phyloP scores from a whole-genome alignment of 2,888 invertebrate genomes.

The Cryptocheilus praepositus region DNA sequence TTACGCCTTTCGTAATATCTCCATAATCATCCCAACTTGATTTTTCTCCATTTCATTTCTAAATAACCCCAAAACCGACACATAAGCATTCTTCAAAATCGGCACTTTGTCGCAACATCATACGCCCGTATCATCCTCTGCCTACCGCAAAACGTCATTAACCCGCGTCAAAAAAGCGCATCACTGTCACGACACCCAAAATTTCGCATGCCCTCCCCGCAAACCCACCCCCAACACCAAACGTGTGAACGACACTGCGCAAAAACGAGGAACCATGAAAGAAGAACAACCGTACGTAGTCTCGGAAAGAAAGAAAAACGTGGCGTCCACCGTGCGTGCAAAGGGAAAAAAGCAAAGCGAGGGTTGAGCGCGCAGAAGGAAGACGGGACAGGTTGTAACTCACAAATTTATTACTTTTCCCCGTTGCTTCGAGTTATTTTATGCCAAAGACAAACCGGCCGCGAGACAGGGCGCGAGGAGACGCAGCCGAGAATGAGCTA shows the following conservation, averaged over 20 bases:
- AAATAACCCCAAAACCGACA: no score
- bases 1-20: no score
- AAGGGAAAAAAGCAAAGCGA: constrained; percentile 33
- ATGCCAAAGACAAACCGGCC: constrained; percentile 66
- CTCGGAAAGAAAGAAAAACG: constrained; percentile 7
- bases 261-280: constrained; percentile 3
- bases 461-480: constrained; percentile 1
- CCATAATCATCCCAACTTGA: no score
- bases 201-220: background rate
- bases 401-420: constrained; percentile 69
- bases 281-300: constrained; percentile 16
- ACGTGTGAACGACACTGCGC: constrained; percentile 12
- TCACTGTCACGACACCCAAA: no score
- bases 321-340: constrained; percentile 9
- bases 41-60: no score
- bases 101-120: no score
- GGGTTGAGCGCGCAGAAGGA: constrained; percentile 21
- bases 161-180: no score
- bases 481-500: constrained; percentile 25
- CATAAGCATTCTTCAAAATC: no score
- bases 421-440: constrained; percentile 65
- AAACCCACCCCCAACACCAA: constrained; percentile 14
- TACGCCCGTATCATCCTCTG: no score
- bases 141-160: no score
- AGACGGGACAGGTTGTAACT: constrained; percentile 56